A percentile compares a stretch with the other conserved stretches of the same genome.
These are phyloP conservation scores for Pinna nobilis DNA, from an alignment of 1,140 invertebrate genomes.

Conservation along the genomic window DNA sequence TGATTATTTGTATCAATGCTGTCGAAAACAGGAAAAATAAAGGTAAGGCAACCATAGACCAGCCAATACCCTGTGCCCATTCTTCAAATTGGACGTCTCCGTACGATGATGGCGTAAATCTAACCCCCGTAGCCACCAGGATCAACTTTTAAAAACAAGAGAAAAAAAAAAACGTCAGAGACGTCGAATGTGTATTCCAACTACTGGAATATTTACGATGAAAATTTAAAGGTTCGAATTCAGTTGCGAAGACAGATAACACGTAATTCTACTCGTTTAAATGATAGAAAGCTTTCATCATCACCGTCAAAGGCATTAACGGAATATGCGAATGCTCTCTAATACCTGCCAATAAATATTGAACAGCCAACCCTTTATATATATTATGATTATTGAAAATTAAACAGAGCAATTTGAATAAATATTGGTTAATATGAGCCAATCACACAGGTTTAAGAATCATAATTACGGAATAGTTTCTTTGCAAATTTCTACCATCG, in stretches of 20 bases:
- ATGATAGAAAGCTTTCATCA: too few relatives aligned
- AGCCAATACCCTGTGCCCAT: conserved; percentile 55
- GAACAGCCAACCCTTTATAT: too few relatives aligned
- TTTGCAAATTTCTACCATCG: too few relatives aligned
- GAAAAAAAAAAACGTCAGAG: not conserved
- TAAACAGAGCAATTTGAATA: too few relatives aligned
- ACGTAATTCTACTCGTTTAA: too few relatives aligned
- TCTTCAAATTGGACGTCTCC: conserved; percentile 46
- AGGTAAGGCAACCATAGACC: conserved; percentile 47
- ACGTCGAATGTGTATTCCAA: not conserved
- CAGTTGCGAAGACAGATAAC: not conserved
- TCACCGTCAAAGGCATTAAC: too few relatives aligned
- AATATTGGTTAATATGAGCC: too few relatives aligned
- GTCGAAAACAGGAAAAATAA: conserved; percentile 39
- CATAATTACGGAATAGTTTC: too few relatives aligned
- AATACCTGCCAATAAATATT: too few relatives aligned
- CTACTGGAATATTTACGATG: not conserved
- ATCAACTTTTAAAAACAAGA: conserved; percentile 45
- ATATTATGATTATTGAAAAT: too few relatives aligned
- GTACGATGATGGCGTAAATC: conserved; percentile 46
- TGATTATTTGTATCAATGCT: conserved; percentile 26
- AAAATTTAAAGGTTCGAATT: not conserved
- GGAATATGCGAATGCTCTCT: too few relatives aligned
- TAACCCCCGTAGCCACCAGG: conserved; percentile 47
- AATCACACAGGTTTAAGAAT: too few relatives aligned